Evolutionary conservation across 2,797 vertebrate species (phyloP).

Genomic region (Lagocephalus sceleratus): DNA sequence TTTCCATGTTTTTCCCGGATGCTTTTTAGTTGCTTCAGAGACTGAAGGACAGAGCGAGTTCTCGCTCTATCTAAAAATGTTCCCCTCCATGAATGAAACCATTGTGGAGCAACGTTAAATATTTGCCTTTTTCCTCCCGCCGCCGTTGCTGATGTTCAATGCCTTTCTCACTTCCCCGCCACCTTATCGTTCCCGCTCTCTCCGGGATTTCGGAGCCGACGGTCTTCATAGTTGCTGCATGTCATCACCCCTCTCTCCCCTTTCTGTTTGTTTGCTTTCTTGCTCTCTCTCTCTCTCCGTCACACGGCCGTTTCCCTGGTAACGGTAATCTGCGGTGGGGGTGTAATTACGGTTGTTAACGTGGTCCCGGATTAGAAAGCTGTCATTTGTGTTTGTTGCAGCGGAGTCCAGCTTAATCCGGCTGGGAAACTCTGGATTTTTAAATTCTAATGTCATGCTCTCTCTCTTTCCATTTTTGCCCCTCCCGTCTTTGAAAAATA

Average conservation of each 20-base stretch:
- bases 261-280: constrained; percentile 29
- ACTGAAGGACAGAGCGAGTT: no score
- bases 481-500: no score
- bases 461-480: no score
- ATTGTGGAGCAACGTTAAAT: constrained; percentile 7
- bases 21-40: no score
- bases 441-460: background rate
- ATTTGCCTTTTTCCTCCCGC: constrained; percentile 5
- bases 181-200: no score
- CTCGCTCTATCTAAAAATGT: no score
- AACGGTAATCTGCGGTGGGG: constrained; percentile 66
- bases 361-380: constrained; percentile 67
- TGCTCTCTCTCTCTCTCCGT: constrained; percentile 26
- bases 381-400: constrained; percentile 30
- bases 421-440: constrained; percentile 49
- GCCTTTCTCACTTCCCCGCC: background rate
- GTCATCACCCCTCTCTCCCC: constrained; percentile 6
- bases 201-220: constrained; percentile 5
- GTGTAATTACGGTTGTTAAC: constrained; percentile 70
- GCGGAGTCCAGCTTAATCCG: constrained; percentile 53
- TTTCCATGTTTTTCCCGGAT: no score
- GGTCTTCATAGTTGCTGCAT: constrained; percentile 21
- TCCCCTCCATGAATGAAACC: no score
- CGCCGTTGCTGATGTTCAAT: constrained; percentile 2
- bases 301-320: constrained; percentile 48